These are phyloP conservation scores for Monarcha castaneiventris DNA, from an alignment of 2,113 vertebrate species.

Conservation along the genomic window DNA sequence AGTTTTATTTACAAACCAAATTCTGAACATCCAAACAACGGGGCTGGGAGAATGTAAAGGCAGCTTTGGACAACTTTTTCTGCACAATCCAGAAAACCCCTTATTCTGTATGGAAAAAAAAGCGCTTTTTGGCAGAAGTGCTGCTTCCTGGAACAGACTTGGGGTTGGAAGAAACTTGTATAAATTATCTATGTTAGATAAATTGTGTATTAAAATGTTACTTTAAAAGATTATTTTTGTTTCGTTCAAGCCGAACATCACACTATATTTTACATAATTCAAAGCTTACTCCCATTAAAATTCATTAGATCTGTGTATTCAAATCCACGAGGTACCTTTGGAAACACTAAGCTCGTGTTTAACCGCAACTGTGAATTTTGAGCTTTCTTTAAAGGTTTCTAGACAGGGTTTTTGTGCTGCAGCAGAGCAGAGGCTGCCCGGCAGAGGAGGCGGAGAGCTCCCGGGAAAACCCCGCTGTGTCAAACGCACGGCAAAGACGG, in stretches of 20 bases:
- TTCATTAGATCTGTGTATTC: conserved; percentile 43
- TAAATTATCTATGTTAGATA: conserved; percentile 51
- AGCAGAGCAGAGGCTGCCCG: neutral
- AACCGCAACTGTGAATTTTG: conserved; percentile 6
- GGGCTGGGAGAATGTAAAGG: neutral
- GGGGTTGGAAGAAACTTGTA: neutral
- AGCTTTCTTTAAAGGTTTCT: neutral
- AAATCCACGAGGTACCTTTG: neutral
- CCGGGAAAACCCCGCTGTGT: neutral
- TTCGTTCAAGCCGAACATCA: conserved; percentile 1
- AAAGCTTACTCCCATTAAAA: conserved; percentile 51
- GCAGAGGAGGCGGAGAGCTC: neutral
- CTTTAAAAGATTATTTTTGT: conserved; percentile 35
- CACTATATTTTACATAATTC: conserved; percentile 56
- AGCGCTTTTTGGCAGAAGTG: neutral
- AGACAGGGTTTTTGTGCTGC: neutral
- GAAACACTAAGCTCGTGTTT: neutral
- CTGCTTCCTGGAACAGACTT: neutral
- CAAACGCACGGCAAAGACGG: neutral
- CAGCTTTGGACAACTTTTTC: neutral
- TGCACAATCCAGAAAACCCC: neutral
- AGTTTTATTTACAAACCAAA: neutral
- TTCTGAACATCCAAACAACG: neutral
- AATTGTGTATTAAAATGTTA: conserved; percentile 50
- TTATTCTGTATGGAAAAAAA: neutral